Conservation (phyloP, 2,888 invertebrate genomes). For the Erpobdella octoculata region DNA sequence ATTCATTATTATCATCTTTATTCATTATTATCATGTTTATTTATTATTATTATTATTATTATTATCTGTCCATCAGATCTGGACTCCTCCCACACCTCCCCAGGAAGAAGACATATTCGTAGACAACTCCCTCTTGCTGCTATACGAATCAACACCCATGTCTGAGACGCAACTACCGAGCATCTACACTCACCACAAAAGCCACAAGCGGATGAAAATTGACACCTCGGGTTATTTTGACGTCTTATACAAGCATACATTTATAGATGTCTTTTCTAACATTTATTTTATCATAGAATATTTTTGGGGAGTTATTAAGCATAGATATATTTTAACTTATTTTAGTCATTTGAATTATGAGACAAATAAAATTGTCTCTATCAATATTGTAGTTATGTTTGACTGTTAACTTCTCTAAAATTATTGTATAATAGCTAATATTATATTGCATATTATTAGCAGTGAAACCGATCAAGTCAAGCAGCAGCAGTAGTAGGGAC, state of each 20-base stretch:
- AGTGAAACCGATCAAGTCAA: too few species aligned
- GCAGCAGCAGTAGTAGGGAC: too few species aligned
- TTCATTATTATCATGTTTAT: neutral
- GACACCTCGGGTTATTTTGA: constrained; percentile 55
- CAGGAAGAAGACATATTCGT: constrained; percentile 85
- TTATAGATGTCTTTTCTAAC: too few species aligned
- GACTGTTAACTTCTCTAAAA: too few species aligned
- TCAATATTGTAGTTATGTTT: too few species aligned
- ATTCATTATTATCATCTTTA: neutral
- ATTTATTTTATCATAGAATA: too few species aligned
- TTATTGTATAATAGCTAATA: too few species aligned
- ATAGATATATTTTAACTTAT: too few species aligned
- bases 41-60: neutral
- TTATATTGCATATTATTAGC: too few species aligned
- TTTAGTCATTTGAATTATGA: too few species aligned
- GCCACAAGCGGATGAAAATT: constrained; percentile 63
- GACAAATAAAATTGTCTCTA: too few species aligned
- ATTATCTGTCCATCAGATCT: constrained; percentile 61
- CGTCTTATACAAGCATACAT: neutral
- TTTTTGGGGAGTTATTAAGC: too few species aligned
- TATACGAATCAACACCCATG: constrained; percentile 70
- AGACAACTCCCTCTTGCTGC: constrained; percentile 72
- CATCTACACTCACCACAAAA: constrained; percentile 70
- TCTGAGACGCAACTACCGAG: constrained; percentile 72
- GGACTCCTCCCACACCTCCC: constrained; percentile 91